A percentile compares a stretch with the other conserved stretches of the same genome.
These are phyloP conservation scores for Esox masquinongy DNA, from an alignment of 2,797 vertebrate species.

Conservation along the genomic window DNA sequence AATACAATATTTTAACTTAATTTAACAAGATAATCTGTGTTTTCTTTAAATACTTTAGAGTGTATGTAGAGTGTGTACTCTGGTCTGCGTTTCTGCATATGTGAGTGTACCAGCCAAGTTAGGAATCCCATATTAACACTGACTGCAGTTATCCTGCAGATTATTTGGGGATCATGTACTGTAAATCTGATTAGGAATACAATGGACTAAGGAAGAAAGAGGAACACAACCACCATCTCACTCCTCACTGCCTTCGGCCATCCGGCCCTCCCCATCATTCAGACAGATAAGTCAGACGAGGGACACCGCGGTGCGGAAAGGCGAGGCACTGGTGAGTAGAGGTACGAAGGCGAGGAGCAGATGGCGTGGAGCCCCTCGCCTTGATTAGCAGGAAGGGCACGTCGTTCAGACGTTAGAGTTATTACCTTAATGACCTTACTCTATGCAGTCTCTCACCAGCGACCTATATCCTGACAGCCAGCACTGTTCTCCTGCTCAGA, in stretches of 20 bases:
- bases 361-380: neutral
- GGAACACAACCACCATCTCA: neutral
- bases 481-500: neutral
- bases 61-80: too few relatives aligned
- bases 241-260: neutral
- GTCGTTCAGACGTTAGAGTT: neutral
- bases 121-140: neutral
- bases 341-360: neutral
- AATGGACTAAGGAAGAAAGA: neutral
- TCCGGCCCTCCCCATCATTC: neutral
- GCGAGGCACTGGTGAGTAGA: neutral
- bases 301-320: neutral
- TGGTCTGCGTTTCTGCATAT: neutral
- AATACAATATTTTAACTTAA: too few relatives aligned
- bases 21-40: too few relatives aligned
- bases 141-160: slow-evolving; percentile 8
- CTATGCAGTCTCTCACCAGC: neutral
- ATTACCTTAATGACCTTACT: neutral
- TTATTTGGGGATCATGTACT: neutral
- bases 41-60: too few relatives aligned
- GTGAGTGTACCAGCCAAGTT: neutral
- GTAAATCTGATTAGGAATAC: neutral
- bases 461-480: neutral
- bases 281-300: neutral
- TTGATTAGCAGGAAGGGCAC: neutral